Evolutionary conservation across 1,140 invertebrate genomes (phyloP), one percentile per base, ranked within the genome.

Genomic region (Trichoplusia ni): DNA sequence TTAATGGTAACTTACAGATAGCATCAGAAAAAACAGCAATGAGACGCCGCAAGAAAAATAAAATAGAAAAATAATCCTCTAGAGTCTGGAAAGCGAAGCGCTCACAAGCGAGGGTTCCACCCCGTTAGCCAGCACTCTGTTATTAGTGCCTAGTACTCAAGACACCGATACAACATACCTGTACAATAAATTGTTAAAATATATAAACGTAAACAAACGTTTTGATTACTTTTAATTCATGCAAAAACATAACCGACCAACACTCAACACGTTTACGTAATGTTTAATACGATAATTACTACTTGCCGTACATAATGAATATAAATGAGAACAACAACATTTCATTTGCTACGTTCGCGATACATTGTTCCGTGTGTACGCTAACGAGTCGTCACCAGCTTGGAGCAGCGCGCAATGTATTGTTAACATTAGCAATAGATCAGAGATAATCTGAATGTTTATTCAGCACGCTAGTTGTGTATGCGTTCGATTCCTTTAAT

Each of bases 1-100:
- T 70, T 66, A 44, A 60, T 46, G 56, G 51, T 29, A 40, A 47
- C 33, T 27, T 51, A 40, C 37, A 67, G 64, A 67, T 71, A 62
- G 51, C 37, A 60, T 60, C 29, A 60, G 29, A 35, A 47, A 60
- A 23, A 27, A 27, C 16, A 27, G 54, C 21, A 16, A 60, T 44
- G 54, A 59, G 54, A 59, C 37, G 54, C 16, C 19, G 14, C 46
- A 49, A 56, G 38, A 44, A 59, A 42, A 31, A 59, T 29, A 58
- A 42, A 42, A 42, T 18, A 42, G 35, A 19, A 35, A 35, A 11
- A 18, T 29, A 31, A 53, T 53, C 29, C 31, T 37, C 29, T 53
- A 53, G 18, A 13, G 38, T 25, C 37, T 27, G 16, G 51, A 38
- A 33, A 53, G 29, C 29, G 47, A 23, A 56, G 38, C 51, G 40